phyloP scores from a whole-genome alignment of 2,888 invertebrate genomes.

The Scaptomyza flava region DNA sequence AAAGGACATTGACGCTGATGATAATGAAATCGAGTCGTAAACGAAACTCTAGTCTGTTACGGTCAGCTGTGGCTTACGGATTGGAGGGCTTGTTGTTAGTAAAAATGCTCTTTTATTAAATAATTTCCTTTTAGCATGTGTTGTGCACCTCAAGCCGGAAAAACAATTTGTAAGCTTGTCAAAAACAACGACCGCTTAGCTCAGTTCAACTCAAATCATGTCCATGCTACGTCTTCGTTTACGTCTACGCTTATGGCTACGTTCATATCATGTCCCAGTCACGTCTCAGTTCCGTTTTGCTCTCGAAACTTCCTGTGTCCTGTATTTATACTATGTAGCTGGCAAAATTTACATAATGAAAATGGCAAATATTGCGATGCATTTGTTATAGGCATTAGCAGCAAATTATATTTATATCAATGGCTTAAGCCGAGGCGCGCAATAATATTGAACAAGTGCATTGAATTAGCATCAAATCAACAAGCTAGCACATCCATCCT shows the following conservation, averaged over 20 bases:
- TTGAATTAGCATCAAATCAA: slow-evolving; percentile 78
- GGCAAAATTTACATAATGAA: slow-evolving; percentile 69
- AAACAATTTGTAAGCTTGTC: slow-evolving; percentile 80
- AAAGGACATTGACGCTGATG: too few relatives aligned
- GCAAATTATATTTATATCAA: slow-evolving; percentile 71
- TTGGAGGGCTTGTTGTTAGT: too few relatives aligned
- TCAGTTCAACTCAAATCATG: slow-evolving; percentile 31
- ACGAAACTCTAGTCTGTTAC: too few relatives aligned
- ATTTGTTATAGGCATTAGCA: slow-evolving; percentile 65
- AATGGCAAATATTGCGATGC: slow-evolving; percentile 60
- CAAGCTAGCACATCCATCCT: slow-evolving; percentile 27
- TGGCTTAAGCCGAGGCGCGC: slow-evolving; percentile 6
- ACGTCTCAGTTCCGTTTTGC: slow-evolving; percentile 50
- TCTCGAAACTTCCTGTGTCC: slow-evolving; percentile 36
- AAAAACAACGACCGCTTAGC: slow-evolving; percentile 58
- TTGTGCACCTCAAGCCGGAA: slow-evolving; percentile 76
- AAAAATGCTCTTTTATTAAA: too few relatives aligned
- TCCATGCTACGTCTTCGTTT: slow-evolving; percentile 9
- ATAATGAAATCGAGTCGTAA: too few relatives aligned
- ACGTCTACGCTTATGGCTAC: background rate
- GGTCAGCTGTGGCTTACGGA: too few relatives aligned
- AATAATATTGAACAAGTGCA: slow-evolving; percentile 53
- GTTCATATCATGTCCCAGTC: slow-evolving; percentile 42
- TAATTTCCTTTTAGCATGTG: slow-evolving; percentile 76
- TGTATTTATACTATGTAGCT: slow-evolving; percentile 48